Evolutionary conservation across 1,140 invertebrate species (phyloP), one percentile per base, ranked within the genome.

Genomic region (Andricus grossulariae): DNA sequence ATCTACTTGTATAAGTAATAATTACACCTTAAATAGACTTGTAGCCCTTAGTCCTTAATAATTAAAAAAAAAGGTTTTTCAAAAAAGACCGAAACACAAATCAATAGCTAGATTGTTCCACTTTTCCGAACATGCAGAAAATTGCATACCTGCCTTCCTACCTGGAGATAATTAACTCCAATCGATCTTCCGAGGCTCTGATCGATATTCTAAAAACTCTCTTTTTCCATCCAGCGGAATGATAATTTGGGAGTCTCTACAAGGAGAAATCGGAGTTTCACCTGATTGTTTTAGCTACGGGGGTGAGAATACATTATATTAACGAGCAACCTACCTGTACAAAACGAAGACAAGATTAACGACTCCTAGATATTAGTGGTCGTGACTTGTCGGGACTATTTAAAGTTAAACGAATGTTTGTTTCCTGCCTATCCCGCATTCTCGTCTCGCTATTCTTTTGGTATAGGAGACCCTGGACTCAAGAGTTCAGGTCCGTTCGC

Each of bases 301-400:
- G 86, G 84, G 85, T 88, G 86, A 88, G 83, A 84, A 87, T 87
- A 87, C 84, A 84, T 87, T 87, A 85, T 83, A 85, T 87, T 84
- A 88, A 87, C 86, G 83, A 87, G 81, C 73, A 72, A 77, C 74
- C 71, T 71, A 77, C 74, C 71, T 71, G 72, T 70, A 74, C 80
- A 73, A 76, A 55, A 71, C 66, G 72, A 78, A 80, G 78, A 74
- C 74, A 88, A 87, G 87, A 89, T 88, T 88, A 89, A 89, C 87
- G 88, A 89, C 77, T 77, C 71, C 66, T 57, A 80, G 80, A 77
- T 87, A 88, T 86, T 86, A 85, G 84, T 79, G 83, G 71, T 66
- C 77, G 79, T 84, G 84, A 83, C 83, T 85, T 83, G 86, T 79
- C 83, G 83, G 82, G 77, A 82, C 82, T 83, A 84, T 87, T 88